Percentiles rank a stretch among this genome's conserved stretches.
Conservation (phyloP, 2,113 vertebrate species). For the Xerus inauris region DNA sequence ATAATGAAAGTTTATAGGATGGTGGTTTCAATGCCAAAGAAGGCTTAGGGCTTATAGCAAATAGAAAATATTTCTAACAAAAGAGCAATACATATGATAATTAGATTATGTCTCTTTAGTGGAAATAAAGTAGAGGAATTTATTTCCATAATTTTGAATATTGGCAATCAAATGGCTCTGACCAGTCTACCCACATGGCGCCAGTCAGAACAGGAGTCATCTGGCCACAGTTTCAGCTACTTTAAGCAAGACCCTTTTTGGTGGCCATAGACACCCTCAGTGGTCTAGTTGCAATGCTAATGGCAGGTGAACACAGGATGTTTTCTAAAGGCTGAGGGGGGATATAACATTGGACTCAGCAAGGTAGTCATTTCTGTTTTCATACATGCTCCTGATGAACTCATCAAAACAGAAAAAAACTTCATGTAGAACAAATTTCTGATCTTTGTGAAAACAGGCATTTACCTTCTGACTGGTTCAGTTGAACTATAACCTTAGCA, state of each 20-base stretch:
- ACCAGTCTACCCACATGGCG: background rate
- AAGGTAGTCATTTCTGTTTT: slow-evolving; percentile 75
- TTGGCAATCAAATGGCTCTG: slow-evolving; percentile 24
- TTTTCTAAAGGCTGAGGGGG: slow-evolving; percentile 59
- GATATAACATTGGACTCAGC: slow-evolving; percentile 48
- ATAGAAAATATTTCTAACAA: background rate
- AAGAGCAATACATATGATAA: background rate
- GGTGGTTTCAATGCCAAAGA: background rate
- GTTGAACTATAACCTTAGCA: slow-evolving; percentile 42
- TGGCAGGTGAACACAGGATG: background rate
- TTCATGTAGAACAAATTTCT: slow-evolving; percentile 59
- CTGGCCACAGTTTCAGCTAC: background rate
- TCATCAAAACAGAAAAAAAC: slow-evolving; percentile 51
- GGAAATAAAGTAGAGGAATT: background rate
- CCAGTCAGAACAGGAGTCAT: background rate
- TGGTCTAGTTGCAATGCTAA: slow-evolving; percentile 41
- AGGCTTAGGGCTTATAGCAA: background rate
- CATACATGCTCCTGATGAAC: slow-evolving; percentile 68
- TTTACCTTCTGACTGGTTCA: slow-evolving; percentile 56
- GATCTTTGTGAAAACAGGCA: slow-evolving; percentile 67
- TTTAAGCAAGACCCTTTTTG: slow-evolving; percentile 20
- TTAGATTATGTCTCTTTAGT: background rate
- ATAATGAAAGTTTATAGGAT: background rate
- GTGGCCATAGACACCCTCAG: background rate
- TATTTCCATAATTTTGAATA: background rate